Evolutionary conservation across 2,888 invertebrate genomes (phyloP).

Genomic region (Tachina lurida): DNA sequence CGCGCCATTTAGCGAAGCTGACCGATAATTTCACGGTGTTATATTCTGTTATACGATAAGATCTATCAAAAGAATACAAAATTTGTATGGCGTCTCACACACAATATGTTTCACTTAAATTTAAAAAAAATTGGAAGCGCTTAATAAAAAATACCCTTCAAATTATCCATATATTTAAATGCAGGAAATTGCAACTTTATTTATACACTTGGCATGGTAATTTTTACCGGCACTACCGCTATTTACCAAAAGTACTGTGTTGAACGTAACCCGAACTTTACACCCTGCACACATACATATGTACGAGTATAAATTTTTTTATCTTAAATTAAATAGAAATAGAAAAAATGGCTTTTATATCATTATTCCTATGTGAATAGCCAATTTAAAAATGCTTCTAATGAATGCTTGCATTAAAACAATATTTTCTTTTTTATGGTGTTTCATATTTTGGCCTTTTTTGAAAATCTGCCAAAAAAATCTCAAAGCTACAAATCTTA

Average conservation of each 20-base stretch:
- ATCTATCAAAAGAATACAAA: no score
- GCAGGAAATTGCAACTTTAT: no score
- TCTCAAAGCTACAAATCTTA: constrained; percentile 2
- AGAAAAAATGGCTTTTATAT: constrained; percentile 14
- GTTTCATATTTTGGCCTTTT: constrained; percentile 28
- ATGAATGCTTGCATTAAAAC: constrained; percentile 47
- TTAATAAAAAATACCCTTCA: no score
- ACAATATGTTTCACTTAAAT: no score
- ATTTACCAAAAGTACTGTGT: neutral
- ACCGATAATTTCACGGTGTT: no score
- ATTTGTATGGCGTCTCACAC: no score
- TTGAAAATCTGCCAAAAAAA: constrained; percentile 60
- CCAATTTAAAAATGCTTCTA: constrained; percentile 25
- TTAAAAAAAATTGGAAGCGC: no score
- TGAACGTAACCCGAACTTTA: neutral
- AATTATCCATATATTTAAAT: no score
- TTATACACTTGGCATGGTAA: no score
- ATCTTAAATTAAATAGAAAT: neutral
- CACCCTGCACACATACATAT: neutral
- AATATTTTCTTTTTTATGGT: constrained; percentile 33
- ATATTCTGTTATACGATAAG: no score
- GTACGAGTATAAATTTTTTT: neutral
- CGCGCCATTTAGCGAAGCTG: no score
- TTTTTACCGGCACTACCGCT: no score
- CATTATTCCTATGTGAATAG: neutral